Percentiles rank a stretch among this genome's conserved stretches.
phyloP scores from a whole-genome alignment of 2,113 vertebrate genomes.

The Lepisosteus oculatus region DNA sequence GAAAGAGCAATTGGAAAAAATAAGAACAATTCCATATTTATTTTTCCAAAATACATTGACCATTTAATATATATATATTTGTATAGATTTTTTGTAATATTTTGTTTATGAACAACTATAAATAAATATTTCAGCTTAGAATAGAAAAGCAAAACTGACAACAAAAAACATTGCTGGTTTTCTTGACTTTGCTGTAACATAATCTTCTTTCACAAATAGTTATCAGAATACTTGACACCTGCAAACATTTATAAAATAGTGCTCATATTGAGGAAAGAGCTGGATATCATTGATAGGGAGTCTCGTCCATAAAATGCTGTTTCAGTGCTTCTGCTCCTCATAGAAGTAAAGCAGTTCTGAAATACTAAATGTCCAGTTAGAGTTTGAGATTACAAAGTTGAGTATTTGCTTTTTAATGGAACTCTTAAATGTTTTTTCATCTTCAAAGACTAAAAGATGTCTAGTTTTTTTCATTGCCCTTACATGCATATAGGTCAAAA shows the following conservation, averaged over 20 bases:
- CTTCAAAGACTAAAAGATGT: too few relatives aligned
- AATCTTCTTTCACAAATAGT: constrained; percentile 49
- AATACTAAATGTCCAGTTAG: too few relatives aligned
- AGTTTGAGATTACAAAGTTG: too few relatives aligned
- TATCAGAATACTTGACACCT: constrained; percentile 41
- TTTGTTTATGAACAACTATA: constrained; percentile 50
- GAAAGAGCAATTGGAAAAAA: constrained; percentile 50
- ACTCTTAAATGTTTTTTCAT: too few relatives aligned
- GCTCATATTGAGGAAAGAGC: constrained; percentile 22
- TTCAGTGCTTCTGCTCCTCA: too few relatives aligned
- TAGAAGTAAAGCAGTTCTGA: too few relatives aligned
- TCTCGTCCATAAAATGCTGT: too few relatives aligned
- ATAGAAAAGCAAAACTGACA: constrained; percentile 54
- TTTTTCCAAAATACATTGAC: constrained; percentile 65
- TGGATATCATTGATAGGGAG: too few relatives aligned
- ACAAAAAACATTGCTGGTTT: constrained; percentile 34
- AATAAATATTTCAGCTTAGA: constrained; percentile 51
- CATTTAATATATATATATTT: constrained; percentile 58
- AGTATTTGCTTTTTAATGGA: too few relatives aligned
- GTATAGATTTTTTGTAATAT: constrained; percentile 53
- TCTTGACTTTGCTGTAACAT: constrained; percentile 28
- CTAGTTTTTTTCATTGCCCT: too few relatives aligned
- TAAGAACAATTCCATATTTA: constrained; percentile 56
- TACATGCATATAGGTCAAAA: too few relatives aligned
- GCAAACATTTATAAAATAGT: constrained; percentile 46